Conservation (phyloP, 2,113 vertebrate species). For the Podarcis cretensis region DNA sequence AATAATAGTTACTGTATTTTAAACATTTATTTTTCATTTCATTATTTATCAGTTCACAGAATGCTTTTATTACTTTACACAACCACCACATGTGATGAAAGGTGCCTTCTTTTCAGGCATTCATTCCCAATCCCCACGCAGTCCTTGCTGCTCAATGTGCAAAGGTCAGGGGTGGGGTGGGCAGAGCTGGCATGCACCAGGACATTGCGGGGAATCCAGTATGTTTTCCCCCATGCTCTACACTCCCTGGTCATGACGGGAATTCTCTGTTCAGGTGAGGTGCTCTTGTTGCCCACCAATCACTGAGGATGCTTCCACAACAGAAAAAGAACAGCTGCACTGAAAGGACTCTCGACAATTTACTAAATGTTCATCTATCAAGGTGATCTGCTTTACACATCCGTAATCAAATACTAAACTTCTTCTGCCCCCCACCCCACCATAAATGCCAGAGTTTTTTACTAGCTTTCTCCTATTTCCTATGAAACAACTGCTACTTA, state of each 20-base stretch:
- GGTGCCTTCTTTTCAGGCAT: too few relatives aligned
- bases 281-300: conserved; percentile 20
- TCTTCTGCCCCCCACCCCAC: conserved; percentile 31
- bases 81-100: too few relatives aligned
- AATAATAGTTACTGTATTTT: too few relatives aligned
- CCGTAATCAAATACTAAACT: conserved; percentile 52
- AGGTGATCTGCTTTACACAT: conserved; percentile 33
- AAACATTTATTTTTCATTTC: too few relatives aligned
- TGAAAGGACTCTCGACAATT: conserved; percentile 45
- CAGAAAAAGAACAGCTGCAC: conserved; percentile 41
- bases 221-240: too few relatives aligned
- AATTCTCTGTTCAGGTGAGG: conserved; percentile 27
- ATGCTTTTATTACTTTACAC: too few relatives aligned
- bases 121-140: too few relatives aligned
- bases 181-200: too few relatives aligned
- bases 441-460: conserved; percentile 41
- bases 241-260: background rate
- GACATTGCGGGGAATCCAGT: too few relatives aligned
- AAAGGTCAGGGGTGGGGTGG: too few relatives aligned
- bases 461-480: conserved; percentile 44
- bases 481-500: conserved; percentile 44
- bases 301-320: conserved; percentile 25
- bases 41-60: too few relatives aligned
- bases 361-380: conserved; percentile 51
- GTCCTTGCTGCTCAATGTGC: too few relatives aligned